phyloP scores from a whole-genome alignment of 2,888 invertebrate species.

The Tachina lurida region DNA sequence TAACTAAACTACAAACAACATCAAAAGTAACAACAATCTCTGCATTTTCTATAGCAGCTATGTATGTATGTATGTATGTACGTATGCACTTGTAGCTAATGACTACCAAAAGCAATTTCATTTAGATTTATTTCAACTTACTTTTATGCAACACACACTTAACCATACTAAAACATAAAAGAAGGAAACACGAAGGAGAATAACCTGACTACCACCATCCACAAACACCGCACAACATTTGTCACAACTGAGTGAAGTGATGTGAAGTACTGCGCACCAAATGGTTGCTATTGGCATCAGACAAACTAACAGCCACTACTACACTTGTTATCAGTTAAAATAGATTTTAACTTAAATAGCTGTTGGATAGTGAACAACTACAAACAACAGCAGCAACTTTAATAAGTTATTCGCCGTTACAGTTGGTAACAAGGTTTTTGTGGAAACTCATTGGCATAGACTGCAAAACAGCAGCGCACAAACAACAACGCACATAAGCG shows the following conservation, averaged over 20 bases:
- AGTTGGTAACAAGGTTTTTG: slow-evolving; percentile 42
- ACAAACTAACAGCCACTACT: neutral
- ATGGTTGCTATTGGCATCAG: slow-evolving; percentile 36
- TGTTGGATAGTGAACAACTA: slow-evolving; percentile 19
- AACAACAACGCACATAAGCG: slow-evolving; percentile 1
- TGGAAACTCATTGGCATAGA: slow-evolving; percentile 28
- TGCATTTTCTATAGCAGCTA: too few relatives aligned
- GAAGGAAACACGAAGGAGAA: neutral
- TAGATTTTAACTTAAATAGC: slow-evolving; percentile 28
- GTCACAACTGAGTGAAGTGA: slow-evolving; percentile 35
- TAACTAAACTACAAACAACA: neutral
- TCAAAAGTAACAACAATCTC: slow-evolving; percentile 27
- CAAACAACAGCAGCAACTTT: neutral
- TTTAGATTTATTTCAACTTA: slow-evolving; percentile 60
- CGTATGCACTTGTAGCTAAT: slow-evolving; percentile 35
- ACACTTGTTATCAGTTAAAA: slow-evolving; percentile 19
- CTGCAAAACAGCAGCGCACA: neutral
- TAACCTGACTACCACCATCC: slow-evolving; percentile 38
- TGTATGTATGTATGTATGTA: too few relatives aligned
- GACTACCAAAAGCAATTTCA: slow-evolving; percentile 53
- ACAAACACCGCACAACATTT: slow-evolving; percentile 59
- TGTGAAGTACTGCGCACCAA: slow-evolving; percentile 30
- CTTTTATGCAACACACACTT: slow-evolving; percentile 3
- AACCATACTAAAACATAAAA: neutral
- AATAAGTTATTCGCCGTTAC: slow-evolving; percentile 27